A percentile compares a stretch with the other conserved stretches of the same genome.
Conservation (phyloP, 2,797 vertebrate genomes). For the Sebastes oblongus region DNA sequence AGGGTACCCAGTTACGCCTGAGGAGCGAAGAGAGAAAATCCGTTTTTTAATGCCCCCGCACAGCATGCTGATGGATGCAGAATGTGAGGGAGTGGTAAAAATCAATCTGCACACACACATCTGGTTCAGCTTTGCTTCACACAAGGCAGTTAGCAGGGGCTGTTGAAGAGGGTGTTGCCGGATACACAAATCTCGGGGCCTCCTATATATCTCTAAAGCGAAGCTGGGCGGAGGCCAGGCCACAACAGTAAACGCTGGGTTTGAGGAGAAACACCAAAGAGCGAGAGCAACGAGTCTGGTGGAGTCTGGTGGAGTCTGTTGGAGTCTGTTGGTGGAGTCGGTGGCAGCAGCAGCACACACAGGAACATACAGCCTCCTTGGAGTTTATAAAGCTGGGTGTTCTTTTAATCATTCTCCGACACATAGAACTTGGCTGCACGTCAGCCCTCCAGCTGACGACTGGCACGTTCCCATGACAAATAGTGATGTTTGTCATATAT, state of each 20-base stretch:
- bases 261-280: conserved; percentile 72
- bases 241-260: conserved; percentile 78
- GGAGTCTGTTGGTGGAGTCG: conserved; percentile 1
- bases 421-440: conserved; percentile 42
- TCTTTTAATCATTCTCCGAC: conserved; percentile 70
- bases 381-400: conserved; percentile 57
- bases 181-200: conserved; percentile 75
- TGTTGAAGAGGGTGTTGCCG: conserved; percentile 79
- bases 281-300: conserved; percentile 50
- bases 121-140: conserved; percentile 81
- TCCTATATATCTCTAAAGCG: conserved; percentile 74
- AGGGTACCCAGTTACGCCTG: conserved; percentile 12
- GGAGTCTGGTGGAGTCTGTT: conserved; percentile 7
- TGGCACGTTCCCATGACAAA: conserved; percentile 70
- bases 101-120: conserved; percentile 73
- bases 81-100: conserved; percentile 73
- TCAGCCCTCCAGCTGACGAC: conserved; percentile 52
- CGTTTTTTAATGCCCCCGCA: conserved; percentile 52
- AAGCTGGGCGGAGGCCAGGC: conserved; percentile 75
- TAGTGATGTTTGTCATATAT: conserved; percentile 51
- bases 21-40: conserved; percentile 38
- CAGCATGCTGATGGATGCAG: conserved; percentile 74
- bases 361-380: conserved; percentile 26
- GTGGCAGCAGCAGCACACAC: neutral
- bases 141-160: conserved; percentile 75